phyloP scores from a whole-genome alignment of 1,140 invertebrate species.

The Andrena cerasifolii region DNA sequence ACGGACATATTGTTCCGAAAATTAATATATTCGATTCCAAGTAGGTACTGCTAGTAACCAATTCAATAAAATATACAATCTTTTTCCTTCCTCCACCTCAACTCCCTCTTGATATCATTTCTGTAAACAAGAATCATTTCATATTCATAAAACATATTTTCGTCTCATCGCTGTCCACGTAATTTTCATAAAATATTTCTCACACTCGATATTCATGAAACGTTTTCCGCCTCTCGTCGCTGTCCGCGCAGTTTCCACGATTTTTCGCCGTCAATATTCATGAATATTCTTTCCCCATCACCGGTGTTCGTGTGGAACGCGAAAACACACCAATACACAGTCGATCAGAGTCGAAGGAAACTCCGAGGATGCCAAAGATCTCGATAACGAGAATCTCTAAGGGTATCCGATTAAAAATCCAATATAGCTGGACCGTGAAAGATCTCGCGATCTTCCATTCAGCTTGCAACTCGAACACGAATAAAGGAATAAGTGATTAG shows the following conservation, averaged over 20 bases:
- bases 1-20: no score
- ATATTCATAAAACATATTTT: conserved; percentile 15
- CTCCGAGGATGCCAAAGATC: not conserved
- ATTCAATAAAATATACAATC: no score
- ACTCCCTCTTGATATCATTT: not conserved
- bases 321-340: not conserved
- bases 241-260: not conserved
- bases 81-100: not conserved
- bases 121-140: not conserved
- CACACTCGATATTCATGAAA: not conserved
- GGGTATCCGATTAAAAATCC: not conserved
- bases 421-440: not conserved
- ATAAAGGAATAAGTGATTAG: conserved; percentile 10
- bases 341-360: not conserved
- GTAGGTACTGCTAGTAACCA: no score
- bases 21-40: no score
- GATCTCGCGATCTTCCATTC: not conserved
- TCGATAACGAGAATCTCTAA: not conserved
- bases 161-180: not conserved
- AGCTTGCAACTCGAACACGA: not conserved
- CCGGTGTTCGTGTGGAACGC: not conserved
- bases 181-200: conserved; percentile 14
- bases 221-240: not conserved
- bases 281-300: not conserved
- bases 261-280: not conserved